Evolutionary conservation across 2,113 vertebrate genomes (phyloP), one percentile per base, ranked within the genome.

Genomic region (Onychorhynchus coronatus): DNA sequence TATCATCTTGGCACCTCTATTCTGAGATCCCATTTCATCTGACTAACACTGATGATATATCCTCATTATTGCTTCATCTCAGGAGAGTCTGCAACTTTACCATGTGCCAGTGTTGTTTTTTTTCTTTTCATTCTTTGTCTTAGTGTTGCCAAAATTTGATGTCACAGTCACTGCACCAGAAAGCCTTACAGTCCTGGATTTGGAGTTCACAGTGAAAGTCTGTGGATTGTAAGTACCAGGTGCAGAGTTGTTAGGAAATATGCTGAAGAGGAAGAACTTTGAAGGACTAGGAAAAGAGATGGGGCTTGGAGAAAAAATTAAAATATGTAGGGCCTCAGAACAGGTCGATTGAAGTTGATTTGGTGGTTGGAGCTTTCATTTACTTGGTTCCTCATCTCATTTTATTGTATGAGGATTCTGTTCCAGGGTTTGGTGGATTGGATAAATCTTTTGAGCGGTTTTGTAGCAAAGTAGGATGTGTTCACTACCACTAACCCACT

Each of bases 81-180:
- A 49, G 19, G n/a, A 90, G 5, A 6, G 11, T 15, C 18, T 94
- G 66, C 3, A 68, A 55, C 21, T 84, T 84, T 49, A 35, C 12
- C 24, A 3, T 35, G 28, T 72, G 23, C 2, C 31, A 82, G 2
- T 39, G 9, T 35, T 62, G 33, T 0, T 0, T 16, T 56, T 39
- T 81, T 78, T 7, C 7, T 82, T 80, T 90, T 39, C 2, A 3
- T 76, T 91, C 39, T 87, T 78, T 81, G 23, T 30, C 31, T 24
- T 88, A 98, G 98, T 97, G 59, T 50, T 97, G 85, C 98, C 98
- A 41, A 97, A 95, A 91, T 97, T 97, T 88, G 83, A 95, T 30
- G 44, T 96, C 56, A 87, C 59, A 18, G 10, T 98, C 70, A 79
- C 65, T 20, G 83, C 84, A 88, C 96, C 98, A 41, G 91, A 56